Evolutionary conservation across 1,140 invertebrate species (phyloP), one percentile per base, ranked within the genome.

Genomic region (Brachionus paranguensis): DNA sequence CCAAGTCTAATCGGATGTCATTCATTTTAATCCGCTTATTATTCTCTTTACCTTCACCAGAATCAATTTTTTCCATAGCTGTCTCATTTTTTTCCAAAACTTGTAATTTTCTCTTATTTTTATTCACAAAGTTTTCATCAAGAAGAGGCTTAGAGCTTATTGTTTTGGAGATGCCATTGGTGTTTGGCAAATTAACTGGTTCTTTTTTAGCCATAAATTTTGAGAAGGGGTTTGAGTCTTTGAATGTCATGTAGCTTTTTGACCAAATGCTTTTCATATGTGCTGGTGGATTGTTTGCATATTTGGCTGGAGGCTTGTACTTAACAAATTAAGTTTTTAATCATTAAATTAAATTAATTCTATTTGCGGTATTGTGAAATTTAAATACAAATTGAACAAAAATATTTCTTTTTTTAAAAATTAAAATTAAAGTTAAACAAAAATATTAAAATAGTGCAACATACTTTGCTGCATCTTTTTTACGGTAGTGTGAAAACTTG

Each of bases 261-360:
- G 60, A 27, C 81, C 81, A 83, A 11, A 83, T 60, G 17, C 60
- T 68, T 53, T 60, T 41, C 41, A 83, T 68, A 60, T 83, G 47
- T 17, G 81, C 20, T 20, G 60, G 60, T 70, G 60, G 37, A 72
- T 47, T 81, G 11, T 81, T 81, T 6, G 53, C 37, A 47, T 81
- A 81, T 68, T 81, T 81, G 20, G 10, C 50, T 41, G 78, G 78
- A 41, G 78, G 78, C 27, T 81, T 81, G 24, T 81, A 81, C 78
- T 81, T 17, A 33, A 45, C 1, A 81, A 17, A 60, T 60, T 60
- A 20, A 20, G 27, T 60, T 24, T 2, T 60, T 60, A 10, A 45
- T 65, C n/a, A 8, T 17, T 17, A 12, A n/a, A 65, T 2, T 29
- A 41, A 43, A 64, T 33, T 29, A 7, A 7, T 6, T 37, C 6